These are phyloP conservation scores for Nymphalis c-album DNA, from an alignment of 2,888 invertebrate genomes.

Conservation along the genomic window DNA sequence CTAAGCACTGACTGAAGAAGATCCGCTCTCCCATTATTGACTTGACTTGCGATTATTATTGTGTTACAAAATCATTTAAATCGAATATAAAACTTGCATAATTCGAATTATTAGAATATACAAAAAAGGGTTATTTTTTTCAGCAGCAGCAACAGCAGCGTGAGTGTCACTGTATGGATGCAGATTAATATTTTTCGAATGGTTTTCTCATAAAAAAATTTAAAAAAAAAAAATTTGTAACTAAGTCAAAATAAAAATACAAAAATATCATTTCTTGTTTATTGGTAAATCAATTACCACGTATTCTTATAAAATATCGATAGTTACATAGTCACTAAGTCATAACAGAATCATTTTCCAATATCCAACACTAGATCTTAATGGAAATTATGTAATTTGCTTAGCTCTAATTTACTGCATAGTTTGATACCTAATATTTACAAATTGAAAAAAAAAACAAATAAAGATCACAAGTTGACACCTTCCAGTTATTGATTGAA, in stretches of 20 bases:
- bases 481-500: not conserved
- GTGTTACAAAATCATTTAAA: no score
- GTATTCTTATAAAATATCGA: constrained; percentile 28
- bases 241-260: constrained; percentile 36
- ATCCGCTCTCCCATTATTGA: no score
- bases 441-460: constrained; percentile 28
- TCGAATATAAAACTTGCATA: no score
- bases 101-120: no score
- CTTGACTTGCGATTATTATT: no score
- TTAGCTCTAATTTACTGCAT: constrained; percentile 22
- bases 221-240: not conserved
- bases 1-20: no score
- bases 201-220: not conserved
- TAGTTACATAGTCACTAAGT: constrained; percentile 23
- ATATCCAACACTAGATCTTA: constrained; percentile 16
- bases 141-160: constrained; percentile 39
- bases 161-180: constrained; percentile 66
- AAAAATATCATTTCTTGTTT: constrained; percentile 42
- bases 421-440: constrained; percentile 39
- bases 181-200: constrained; percentile 41
- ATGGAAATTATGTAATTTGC: constrained; percentile 17
- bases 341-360: constrained; percentile 20
- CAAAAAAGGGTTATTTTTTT: constrained; percentile 35
- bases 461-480: constrained; percentile 19
- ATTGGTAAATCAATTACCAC: constrained; percentile 61